Evolutionary conservation across 2,113 vertebrate genomes (phyloP).

Genomic region (Siphamia tubifer): DNA sequence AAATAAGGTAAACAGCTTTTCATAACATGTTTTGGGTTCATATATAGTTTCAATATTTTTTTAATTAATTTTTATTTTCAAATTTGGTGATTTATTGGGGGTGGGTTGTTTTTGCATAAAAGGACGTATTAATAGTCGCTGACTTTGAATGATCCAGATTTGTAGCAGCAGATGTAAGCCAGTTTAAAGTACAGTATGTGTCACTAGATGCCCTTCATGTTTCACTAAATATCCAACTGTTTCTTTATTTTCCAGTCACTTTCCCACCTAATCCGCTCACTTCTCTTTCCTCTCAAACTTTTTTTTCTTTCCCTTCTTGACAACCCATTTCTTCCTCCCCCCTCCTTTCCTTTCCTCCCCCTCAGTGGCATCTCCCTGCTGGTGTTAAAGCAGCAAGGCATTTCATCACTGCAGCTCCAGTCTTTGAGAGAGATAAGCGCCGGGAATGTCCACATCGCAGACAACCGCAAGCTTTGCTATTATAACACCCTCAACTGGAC

Average conservation of each 20-base stretch:
- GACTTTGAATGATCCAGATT: no score
- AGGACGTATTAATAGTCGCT: no score
- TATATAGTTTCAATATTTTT: no score
- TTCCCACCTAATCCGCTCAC: not conserved
- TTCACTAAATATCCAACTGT: not conserved
- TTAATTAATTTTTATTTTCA: no score
- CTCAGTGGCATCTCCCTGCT: conserved; percentile 94
- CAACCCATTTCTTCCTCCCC: conserved; percentile 3
- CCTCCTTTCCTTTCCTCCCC: conserved; percentile 6
- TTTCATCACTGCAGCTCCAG: conserved; percentile 93
- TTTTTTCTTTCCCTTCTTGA: not conserved
- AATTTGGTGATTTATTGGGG: no score
- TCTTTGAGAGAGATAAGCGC: conserved; percentile 96
- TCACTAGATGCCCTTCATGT: no score
- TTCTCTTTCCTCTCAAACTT: not conserved
- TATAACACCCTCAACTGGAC: conserved; percentile 98
- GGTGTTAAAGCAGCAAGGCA: conserved; percentile 94
- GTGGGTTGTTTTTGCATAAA: no score
- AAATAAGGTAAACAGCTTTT: no score
- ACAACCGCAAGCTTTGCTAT: conserved; percentile 95
- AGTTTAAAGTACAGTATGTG: no score
- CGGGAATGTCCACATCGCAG: conserved; percentile 94
- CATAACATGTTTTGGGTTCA: no score
- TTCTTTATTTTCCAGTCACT: not conserved
- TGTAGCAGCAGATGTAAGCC: no score